Base-by-base conservation (phyloP, 2,113 vertebrate species). In the Caloenas nicobarica region DNA sequence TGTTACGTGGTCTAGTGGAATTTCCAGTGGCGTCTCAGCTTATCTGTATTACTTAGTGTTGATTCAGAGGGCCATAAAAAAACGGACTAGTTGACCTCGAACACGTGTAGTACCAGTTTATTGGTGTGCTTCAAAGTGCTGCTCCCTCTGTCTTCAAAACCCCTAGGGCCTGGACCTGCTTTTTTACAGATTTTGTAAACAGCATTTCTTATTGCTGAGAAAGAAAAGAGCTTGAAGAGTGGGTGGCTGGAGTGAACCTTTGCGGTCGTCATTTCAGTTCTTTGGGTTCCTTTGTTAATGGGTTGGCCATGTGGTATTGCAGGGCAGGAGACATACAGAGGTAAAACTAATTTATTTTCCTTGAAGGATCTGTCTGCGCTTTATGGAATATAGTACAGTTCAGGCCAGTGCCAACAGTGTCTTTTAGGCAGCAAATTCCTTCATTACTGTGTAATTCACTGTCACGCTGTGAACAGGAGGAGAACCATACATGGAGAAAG, bases 401-500 rank as follows among this genome's bases (percentile, higher is more conserved):
- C 68, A 68, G 53, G 29, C 57, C 66, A 54, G 69, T 88, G 84
- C 84, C 86, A 93, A 36, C 57, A 36, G 14, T 65, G 86, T 90
- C 84, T 95, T 74, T 62, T 50, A 93, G 94, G 92, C 84, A 93
- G 84, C 51, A 71, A 53, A 94, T 96, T 85, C 70, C 93, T 97
- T 81, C 77, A 78, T 85, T 96, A 22, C 79, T 95, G 36, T 91
- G 90, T 97, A 92, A 96, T 92, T 92, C 86, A 69, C 70, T 95
- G 81, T 95, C 79, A 44, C 54, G 79, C 93, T 93, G 64, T 51
- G 78, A 84, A 56, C 26, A 1, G 29, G 64, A 95, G 69, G 60
- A 96, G 89, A 57, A 87, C 97, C 97, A 92, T 97, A 97, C 93
- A 97, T 95, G 95, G 97, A 93, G 68, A 97, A 54, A 69, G 88